A percentile compares a stretch with the other conserved stretches of the same genome.
Evolutionary conservation across 2,797 vertebrate genomes (phyloP).

Genomic region (Platalea minor): DNA sequence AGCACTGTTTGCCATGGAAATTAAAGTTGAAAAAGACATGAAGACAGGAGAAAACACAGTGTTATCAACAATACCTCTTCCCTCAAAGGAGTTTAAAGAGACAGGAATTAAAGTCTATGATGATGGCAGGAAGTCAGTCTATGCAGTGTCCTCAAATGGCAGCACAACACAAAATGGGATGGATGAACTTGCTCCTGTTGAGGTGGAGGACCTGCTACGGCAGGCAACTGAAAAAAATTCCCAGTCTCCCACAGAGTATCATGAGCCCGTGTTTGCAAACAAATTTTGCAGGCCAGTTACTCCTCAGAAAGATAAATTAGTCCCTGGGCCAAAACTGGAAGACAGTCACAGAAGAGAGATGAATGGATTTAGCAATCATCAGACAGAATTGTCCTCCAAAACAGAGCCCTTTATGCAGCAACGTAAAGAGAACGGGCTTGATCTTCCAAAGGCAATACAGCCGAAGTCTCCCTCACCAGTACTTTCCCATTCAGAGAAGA

Average conservation of each 20-base stretch:
- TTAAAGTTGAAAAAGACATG: conserved; percentile 89
- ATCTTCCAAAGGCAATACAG: neutral
- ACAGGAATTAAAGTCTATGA: conserved; percentile 91
- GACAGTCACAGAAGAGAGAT: conserved; percentile 43
- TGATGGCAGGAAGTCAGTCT: conserved; percentile 88
- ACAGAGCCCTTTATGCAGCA: conserved; percentile 8
- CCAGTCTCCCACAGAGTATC: conserved; percentile 84
- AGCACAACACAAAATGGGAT: conserved; percentile 52
- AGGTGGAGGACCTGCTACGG: conserved; percentile 89
- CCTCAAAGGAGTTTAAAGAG: conserved; percentile 80
- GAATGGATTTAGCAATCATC: conserved; percentile 50
- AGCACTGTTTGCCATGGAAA: conserved; percentile 94
- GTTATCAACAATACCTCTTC: conserved; percentile 84
- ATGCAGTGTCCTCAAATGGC: conserved; percentile 77
- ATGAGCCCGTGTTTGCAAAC: conserved; percentile 88
- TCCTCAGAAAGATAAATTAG: conserved; percentile 73
- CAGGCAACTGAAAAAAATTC: conserved; percentile 85
- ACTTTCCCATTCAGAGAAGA: conserved; percentile 1
- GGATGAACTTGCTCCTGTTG: conserved; percentile 79
- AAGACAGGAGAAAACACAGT: conserved; percentile 89
- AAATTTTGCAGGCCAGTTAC: conserved; percentile 81
- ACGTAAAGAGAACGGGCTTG: neutral
- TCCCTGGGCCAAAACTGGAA: conserved; percentile 56
- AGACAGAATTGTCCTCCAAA: neutral
- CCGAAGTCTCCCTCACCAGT: conserved; percentile 45